Conservation (phyloP, 1,140 invertebrate genomes). For the Telenomus remus region DNA sequence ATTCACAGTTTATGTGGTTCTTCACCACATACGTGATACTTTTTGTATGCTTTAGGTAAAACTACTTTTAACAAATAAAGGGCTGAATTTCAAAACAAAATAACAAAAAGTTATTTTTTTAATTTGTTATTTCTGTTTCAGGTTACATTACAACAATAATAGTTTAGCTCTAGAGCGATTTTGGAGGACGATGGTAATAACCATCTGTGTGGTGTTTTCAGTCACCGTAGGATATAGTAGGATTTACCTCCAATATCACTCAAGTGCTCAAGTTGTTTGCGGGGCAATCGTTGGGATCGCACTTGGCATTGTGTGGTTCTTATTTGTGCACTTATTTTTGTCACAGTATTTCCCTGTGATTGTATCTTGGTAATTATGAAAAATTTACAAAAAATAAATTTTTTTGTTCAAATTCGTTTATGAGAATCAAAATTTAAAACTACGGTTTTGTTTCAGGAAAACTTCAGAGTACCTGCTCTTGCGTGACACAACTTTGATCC, state of each 20-base stretch:
- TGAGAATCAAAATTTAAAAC: not conserved
- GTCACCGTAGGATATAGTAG: constrained; percentile 81
- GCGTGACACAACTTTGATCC: constrained; percentile 92
- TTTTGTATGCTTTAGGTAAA: constrained; percentile 91
- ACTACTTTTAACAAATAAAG: no score
- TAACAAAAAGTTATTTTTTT: no score
- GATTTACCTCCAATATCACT: constrained; percentile 93
- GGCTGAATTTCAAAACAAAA: no score
- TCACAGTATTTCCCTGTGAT: constrained; percentile 91
- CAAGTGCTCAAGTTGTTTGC: constrained; percentile 86
- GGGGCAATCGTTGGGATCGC: constrained; percentile 83
- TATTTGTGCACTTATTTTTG: constrained; percentile 84
- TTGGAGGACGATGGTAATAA: constrained; percentile 82
- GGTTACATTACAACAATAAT: constrained; percentile 88
- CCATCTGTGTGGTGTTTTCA: constrained; percentile 78
- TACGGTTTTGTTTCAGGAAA: constrained; percentile 79
- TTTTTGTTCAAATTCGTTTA: no score
- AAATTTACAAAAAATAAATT: no score
- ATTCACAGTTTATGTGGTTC: constrained; percentile 95
- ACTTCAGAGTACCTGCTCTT: constrained; percentile 91
- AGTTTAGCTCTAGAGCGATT: constrained; percentile 84
- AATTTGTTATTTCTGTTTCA: constrained; percentile 63
- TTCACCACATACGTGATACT: constrained; percentile 90
- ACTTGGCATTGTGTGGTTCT: constrained; percentile 86
- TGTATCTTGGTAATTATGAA: constrained; percentile 82